phyloP scores from a whole-genome alignment of 35 echinoderm and acorn worm genomes.

The Hemicentrotus pulcherrimus region DNA sequence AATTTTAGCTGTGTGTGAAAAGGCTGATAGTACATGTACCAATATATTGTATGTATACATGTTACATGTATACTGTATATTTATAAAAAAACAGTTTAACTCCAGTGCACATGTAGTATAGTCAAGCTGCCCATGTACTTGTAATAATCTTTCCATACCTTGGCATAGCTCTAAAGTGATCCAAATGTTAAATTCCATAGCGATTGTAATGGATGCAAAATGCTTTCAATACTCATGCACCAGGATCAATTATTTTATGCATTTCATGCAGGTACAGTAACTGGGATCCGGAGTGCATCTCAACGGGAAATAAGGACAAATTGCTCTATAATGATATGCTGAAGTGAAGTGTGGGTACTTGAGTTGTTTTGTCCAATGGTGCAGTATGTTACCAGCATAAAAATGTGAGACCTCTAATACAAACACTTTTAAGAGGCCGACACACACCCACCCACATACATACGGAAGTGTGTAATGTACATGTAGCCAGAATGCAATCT shows the following conservation, averaged over 20 bases:
- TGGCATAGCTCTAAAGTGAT: too few relatives aligned
- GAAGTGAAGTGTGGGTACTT: neutral
- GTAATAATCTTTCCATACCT: too few relatives aligned
- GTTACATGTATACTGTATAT: too few relatives aligned
- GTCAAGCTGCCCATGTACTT: too few relatives aligned
- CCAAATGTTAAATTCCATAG: too few relatives aligned
- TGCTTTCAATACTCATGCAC: neutral
- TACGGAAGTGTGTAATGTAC: neutral
- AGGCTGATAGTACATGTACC: too few relatives aligned
- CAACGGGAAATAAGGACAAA: neutral
- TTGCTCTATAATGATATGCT: neutral
- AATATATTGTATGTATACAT: too few relatives aligned
- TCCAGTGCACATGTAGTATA: too few relatives aligned
- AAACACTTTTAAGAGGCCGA: neutral
- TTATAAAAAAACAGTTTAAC: too few relatives aligned
- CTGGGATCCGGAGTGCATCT: neutral
- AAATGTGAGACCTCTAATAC: neutral
- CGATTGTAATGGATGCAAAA: neutral
- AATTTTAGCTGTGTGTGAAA: too few relatives aligned
- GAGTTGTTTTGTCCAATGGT: neutral
- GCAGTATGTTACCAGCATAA: neutral
- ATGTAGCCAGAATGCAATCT: too few relatives aligned
- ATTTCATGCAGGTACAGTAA: neutral
- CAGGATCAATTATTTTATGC: neutral
- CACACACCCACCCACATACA: neutral